Evolutionary conservation across 1,140 invertebrate genomes (phyloP), one percentile per base, ranked within the genome.

Genomic region (Neuroterus valhalla): DNA sequence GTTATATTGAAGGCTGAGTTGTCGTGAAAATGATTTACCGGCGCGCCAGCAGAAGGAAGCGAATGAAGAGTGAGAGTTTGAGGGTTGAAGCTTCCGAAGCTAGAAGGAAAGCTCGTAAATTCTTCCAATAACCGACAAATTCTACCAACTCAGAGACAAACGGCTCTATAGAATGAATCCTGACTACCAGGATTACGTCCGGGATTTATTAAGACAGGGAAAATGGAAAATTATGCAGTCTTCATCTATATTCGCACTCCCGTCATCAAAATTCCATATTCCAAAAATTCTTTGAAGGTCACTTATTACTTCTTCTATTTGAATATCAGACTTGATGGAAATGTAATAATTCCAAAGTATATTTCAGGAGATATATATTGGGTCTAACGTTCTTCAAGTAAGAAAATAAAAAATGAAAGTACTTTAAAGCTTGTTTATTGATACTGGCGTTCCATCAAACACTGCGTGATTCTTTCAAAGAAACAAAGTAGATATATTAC

Each of bases 61-160:
- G 11, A 46, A 62, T 31, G n/a, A 23, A 68, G 66, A 68, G 42
- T 17, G 19, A 55, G 50, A 70, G 69, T 71, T 66, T 70, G 76
- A 76, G 76, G 78, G 73, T 77, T 69, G 79, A 81, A 83, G 78
- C 77, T 72, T 78, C 76, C 50, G 79, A 78, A 71, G 81, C 76
- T 67, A 76, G 77, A 62, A 72, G 77, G 76, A 71, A 74, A 78
- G 62, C 81, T 82, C 79, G 80, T 86, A 84, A 85, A 86, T 86
- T 85, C 78, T 83, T 82, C 82, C 82, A 86, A 87, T 86, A 85
- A 84, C 83, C 79, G 81, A 85, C 86, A 86, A 87, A 87, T 86
- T 84, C 85, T 84, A 81, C 83, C 80, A 82, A 85, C 84, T 83
- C 78, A 75, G 68, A 75, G 80, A 82, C 78, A 80, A 80, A 79